Evolutionary conservation across 1,140 invertebrate genomes (phyloP), one percentile per base, ranked within the genome.

Genomic region (Manduca sexta): DNA sequence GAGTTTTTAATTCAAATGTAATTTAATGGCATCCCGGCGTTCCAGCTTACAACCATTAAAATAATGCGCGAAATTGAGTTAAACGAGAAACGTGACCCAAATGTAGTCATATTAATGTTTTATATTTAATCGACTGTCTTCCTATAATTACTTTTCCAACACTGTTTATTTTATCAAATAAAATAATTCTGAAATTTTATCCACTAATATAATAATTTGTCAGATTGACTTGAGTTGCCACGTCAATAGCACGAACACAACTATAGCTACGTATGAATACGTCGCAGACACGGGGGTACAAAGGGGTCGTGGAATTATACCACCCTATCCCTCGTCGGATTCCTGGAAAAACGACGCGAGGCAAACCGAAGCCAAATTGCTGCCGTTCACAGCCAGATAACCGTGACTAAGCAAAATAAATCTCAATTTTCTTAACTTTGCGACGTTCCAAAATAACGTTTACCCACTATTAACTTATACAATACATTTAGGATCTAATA

Each of bases 231-330:
- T 11, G n/a, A 5, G 8, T 11, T 35, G 8, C n/a, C 33, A 14
- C 33, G 13, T 35, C n/a, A 35, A 35, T n/a, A 5, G 8, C 33
- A 35, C n/a, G n/a, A n/a, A 4, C n/a, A 35, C 8, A 14, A n/a
- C n/a, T 35, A 35, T 12, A 35, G 33, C n/a, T 35, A 35, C 7
- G 7, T 35, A 35, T 35, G n/a, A 1, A n/a, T 35, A n/a, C 13
- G n/a, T 11, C 11, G n/a, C 33, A 35, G 13, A 35, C n/a, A 35
- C 33, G 48, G 53, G n/a, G 54, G 62, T 54, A 51, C 37, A 14
- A 53, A 59, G 69, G 69, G 69, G 63, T 60, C 60, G 60, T 47
- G 46, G n/a, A n/a, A n/a, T n/a, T n/a, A n/a, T 37, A 52, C 64
- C 63, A 68, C 64, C 69, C 65, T 49, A 70, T 64, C 56, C 53